A percentile compares a stretch with the other conserved stretches of the same genome.
These are phyloP conservation scores for Brenthis ino DNA, from an alignment of 2,888 invertebrate genomes.

Conservation along the genomic window DNA sequence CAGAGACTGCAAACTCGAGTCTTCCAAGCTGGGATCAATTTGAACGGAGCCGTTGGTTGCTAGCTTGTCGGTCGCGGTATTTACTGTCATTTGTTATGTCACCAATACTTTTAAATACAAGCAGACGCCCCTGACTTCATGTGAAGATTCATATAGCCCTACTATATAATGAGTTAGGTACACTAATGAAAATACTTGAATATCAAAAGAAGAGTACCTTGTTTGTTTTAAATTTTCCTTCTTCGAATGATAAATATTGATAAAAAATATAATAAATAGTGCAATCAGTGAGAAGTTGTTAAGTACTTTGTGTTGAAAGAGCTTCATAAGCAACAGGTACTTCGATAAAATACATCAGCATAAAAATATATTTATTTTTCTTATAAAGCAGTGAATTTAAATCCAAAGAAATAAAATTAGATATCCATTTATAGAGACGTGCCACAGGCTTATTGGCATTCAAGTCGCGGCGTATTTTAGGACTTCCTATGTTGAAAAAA, in stretches of 20 bases:
- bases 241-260: too few relatives aligned
- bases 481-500: slow-evolving; percentile 37
- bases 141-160: too few relatives aligned
- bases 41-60: slow-evolving; percentile 7
- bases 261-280: too few relatives aligned
- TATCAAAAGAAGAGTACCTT: too few relatives aligned
- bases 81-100: slow-evolving; percentile 12
- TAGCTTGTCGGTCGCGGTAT: slow-evolving; percentile 2
- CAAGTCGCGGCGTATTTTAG: slow-evolving; percentile 34
- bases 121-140: too few relatives aligned
- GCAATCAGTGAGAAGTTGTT: too few relatives aligned
- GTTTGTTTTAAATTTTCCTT: too few relatives aligned
- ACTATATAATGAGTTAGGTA: too few relatives aligned
- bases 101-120: not conserved
- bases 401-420: slow-evolving; percentile 16
- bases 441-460: slow-evolving; percentile 32
- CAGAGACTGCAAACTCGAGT: slow-evolving; percentile 53
- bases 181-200: too few relatives aligned
- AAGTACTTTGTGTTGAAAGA: not conserved
- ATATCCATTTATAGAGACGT: slow-evolving; percentile 28
- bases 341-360: not conserved
- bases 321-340: not conserved
- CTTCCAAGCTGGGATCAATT: slow-evolving; percentile 50
- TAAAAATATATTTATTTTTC: slow-evolving; percentile 4
- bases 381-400: slow-evolving; percentile 4